Conservation (phyloP, 2,797 vertebrate species). For the Notolabrus celidotus region DNA sequence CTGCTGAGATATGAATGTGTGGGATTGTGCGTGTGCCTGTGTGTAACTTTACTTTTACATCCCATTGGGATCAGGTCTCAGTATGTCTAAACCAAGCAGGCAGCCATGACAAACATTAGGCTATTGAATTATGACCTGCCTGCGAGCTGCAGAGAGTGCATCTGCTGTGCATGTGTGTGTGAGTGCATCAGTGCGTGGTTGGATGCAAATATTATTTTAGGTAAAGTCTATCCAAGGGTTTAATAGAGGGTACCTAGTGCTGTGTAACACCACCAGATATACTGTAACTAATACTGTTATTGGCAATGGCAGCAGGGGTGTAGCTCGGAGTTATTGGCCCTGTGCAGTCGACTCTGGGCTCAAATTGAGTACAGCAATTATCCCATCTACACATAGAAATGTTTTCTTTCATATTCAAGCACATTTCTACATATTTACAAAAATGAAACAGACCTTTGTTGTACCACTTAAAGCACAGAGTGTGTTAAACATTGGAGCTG, state of each 20-base stretch:
- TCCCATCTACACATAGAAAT: neutral
- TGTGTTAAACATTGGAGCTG: neutral
- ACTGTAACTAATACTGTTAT: slow-evolving; percentile 12
- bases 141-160: slow-evolving; percentile 63
- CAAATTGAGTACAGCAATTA: slow-evolving; percentile 3
- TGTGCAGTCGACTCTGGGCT: neutral
- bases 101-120: slow-evolving; percentile 73
- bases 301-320: slow-evolving; percentile 3
- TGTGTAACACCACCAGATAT: slow-evolving; percentile 36
- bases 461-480: neutral
- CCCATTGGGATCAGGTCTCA: slow-evolving; percentile 59
- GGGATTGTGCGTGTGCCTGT: slow-evolving; percentile 24
- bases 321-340: neutral
- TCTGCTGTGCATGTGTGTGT: slow-evolving; percentile 36
- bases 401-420: neutral
- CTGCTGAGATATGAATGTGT: slow-evolving; percentile 53
- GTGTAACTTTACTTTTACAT: slow-evolving; percentile 44
- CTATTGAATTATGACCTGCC: slow-evolving; percentile 72
- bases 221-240: slow-evolving; percentile 39
- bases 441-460: neutral
- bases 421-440: neutral
- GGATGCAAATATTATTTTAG: slow-evolving; percentile 42
- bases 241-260: slow-evolving; percentile 31
- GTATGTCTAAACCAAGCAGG: slow-evolving; percentile 66
- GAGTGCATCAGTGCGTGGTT: slow-evolving; percentile 17